These are phyloP conservation scores for Mesorhabditis spiculigera DNA, from an alignment of 2,888 invertebrate species.

Conservation along the genomic window DNA sequence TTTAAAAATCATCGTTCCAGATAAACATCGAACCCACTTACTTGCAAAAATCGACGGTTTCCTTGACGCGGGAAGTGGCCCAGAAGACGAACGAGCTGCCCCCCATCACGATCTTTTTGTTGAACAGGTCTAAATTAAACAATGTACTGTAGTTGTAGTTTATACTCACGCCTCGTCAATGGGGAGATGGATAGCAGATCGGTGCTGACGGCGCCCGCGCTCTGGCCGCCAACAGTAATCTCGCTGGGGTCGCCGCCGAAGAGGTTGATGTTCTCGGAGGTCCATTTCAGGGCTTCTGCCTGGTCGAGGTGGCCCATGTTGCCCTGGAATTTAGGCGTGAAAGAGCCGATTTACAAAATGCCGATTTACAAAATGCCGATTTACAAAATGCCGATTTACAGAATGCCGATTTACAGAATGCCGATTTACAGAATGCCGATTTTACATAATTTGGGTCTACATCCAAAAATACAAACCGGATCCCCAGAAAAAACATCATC, in stretches of 20 bases:
- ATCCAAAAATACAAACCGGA: no score
- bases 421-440: no score
- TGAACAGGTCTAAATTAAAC: slow-evolving; percentile 41
- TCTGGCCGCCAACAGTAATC: slow-evolving; percentile 51
- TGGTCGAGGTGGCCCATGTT: slow-evolving; percentile 4
- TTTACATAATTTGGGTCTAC: no score
- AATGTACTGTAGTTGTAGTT: background rate
- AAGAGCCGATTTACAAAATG: no score
- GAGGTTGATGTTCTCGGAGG: background rate
- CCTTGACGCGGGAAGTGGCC: slow-evolving; percentile 34
- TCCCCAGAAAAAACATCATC: no score
- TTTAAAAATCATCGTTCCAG: no score
- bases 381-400: no score
- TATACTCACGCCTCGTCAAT: slow-evolving; percentile 22
- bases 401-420: no score
- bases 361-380: no score
- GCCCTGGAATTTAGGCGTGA: background rate
- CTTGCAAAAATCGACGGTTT: slow-evolving; percentile 10
- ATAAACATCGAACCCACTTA: no score
- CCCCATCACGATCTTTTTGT: slow-evolving; percentile 47
- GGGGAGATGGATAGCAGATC: slow-evolving; percentile 52
- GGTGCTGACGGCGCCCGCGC: slow-evolving; percentile 47
- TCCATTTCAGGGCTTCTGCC: background rate
- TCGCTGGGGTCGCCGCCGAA: slow-evolving; percentile 38
- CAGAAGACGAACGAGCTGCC: slow-evolving; percentile 46